phyloP scores from a whole-genome alignment of 2,113 vertebrate genomes.

The Erpornis zantholeuca region DNA sequence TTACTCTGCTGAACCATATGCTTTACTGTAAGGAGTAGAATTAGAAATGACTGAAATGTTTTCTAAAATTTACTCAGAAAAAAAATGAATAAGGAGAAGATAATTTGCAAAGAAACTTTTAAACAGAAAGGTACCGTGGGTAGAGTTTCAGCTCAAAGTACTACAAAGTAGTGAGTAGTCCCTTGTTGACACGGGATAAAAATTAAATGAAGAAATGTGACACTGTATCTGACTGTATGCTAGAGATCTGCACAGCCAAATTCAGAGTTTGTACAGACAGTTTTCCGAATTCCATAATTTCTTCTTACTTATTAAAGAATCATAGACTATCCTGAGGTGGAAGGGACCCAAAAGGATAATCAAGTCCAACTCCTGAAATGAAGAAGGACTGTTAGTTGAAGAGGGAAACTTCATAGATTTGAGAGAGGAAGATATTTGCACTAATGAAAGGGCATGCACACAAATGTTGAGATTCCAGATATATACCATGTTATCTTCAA shows the following conservation, averaged over 20 bases:
- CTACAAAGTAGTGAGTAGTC: background rate
- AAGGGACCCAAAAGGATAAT: background rate
- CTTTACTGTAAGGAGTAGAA: background rate
- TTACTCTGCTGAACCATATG: background rate
- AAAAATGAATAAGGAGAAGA: background rate
- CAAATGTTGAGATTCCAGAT: background rate
- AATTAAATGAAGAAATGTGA: background rate
- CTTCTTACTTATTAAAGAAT: background rate
- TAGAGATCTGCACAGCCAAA: background rate
- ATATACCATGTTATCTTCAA: background rate
- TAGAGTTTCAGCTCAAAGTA: background rate
- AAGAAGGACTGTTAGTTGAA: background rate
- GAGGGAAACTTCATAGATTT: background rate
- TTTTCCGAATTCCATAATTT: background rate
- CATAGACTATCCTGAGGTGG: background rate
- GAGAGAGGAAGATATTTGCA: background rate
- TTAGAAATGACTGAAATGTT: background rate
- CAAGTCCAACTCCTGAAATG: background rate
- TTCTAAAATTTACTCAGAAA: background rate
- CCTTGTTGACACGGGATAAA: background rate
- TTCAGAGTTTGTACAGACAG: background rate
- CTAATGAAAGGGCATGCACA: accelerated
- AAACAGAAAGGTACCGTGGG: background rate
- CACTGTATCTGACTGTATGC: background rate
- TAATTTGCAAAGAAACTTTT: background rate